Base-by-base conservation (phyloP, 2,797 vertebrate genomes). In the Lepilemur septentrionalis region DNA sequence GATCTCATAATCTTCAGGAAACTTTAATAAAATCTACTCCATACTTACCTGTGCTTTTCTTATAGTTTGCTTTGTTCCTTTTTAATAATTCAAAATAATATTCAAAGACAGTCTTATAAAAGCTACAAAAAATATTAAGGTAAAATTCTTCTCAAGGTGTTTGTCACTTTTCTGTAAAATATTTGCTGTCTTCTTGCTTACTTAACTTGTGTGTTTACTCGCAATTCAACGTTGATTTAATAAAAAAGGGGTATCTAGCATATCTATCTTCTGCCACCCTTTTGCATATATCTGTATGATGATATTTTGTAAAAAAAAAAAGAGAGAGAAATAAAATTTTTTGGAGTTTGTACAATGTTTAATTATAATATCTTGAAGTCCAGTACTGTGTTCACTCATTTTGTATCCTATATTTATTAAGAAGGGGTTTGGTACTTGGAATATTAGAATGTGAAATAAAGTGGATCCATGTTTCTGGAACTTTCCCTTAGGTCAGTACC, bases 61-160 rank as follows among this genome's bases (percentile, higher is more conserved):
- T 91, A 20, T 1, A 20, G 4, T 52, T 96, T 89, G 30, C 6
- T 70, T 88, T 82, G 73, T 94, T 90, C 15, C 18, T 57, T 91
- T 96, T 78, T 38, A 72, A 82, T 69, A 55, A 55, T 96, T 79
- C 72, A 95, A 78, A 91, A 43, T 57, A 73, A 22, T 30, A 81
- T 81, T 13, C 1, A 20, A 93, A 89, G 67, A 17, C 14, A 73
- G 76, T 84, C 17, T 46, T 14, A 85, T 43, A 67, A 65, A 81
- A 78, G 38, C 25, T 41, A 59, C 59, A 72, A 87, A 72, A 87
- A 69, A 7, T 46, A 0, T 52, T 70, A 79, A 48, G 14, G n/a
- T n/a, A 11, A 93, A 79, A 50, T 46, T 86, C 35, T 72, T n/a
- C 13, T 70, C 20, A 61, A 28, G 4, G 28, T 32, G 5, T 57